Base-by-base conservation (phyloP, 2,113 vertebrate species). In the Mastomys natalensis region DNA sequence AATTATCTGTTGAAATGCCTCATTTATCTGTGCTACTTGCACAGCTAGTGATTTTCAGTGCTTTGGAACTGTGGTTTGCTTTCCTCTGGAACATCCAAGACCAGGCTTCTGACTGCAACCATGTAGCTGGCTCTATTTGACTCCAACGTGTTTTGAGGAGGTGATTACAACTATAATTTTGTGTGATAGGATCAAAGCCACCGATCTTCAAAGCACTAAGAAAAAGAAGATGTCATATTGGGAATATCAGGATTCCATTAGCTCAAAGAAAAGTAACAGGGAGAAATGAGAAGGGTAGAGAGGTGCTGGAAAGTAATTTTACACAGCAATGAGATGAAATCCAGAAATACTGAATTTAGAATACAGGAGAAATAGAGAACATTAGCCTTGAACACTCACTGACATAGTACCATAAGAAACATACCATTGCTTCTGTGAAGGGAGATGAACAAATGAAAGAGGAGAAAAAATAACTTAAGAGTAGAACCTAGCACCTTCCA, bases 1-100 rank as follows among this genome's bases (percentile, higher is more conserved):
- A 97, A 93, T 37, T 43, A 70, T 78, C 10, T 10, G 11, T n/a
- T 94, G 62, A 92, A 90, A n/a, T 92, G 3, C 15, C 31, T 93
- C 48, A 82, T 45, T 93, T 90, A n/a, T 22, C 68, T 93, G 53
- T 66, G 53, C 15, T 43, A 15, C 45, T 90, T 81, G 89, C 31
- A 19, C 1, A 24, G 17, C 70, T 90, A 72, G 81, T 90, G 58
- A 51, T 94, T 85, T 88, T 82, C 29, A 55, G 0, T 11, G 37
- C 5, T 45, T 70, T 84, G 70, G 8, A 58, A 86, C 70, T 87
- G 37, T 21, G 17, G 7, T 94, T 96, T 90, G 37, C 40, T 85
- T 77, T 96, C 85, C 21, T 77, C 48, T 11, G 1, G 80, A 70
- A 45, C 1, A 53, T 45, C 37, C 37, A 45, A 48, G 26, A 16